Evolutionary conservation across 2,113 vertebrate genomes (phyloP), one percentile per base, ranked within the genome.

Genomic region (Grantiella picta): DNA sequence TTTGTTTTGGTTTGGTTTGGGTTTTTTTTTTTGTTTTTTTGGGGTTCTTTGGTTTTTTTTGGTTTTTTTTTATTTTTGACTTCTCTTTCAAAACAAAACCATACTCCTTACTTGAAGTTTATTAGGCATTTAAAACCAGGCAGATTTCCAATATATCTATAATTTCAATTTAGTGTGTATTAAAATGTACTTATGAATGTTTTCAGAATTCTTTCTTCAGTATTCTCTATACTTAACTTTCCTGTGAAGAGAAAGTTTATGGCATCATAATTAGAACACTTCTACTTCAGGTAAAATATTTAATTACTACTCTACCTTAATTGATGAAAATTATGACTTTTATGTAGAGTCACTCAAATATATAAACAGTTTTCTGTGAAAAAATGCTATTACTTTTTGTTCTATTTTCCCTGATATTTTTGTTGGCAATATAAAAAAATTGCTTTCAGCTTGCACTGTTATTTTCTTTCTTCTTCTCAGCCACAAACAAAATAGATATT

Each of bases 371-470:
- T 78, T 65, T 36, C 12, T 36, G 4, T n/a, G 3, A 42, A 86
- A 77, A 76, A 68, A 10, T 27, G 27, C 4, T 12, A 18, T 56
- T 40, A 38, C 0, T 65, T 79, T 72, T 78, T 40, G 6, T 71
- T 71, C 5, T 44, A 25, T 71, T 85, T 66, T 82, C 17, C 61
- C 7, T 45, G 22, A 47, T 18, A 57, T 27, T 75, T 92, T 83
- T 65, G 11, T 72, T 12, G n/a, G 11, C 12, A 68, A 23, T 38
- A 68, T 8, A 2, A 65, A 52, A 60, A 68, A 38, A 13, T 9
- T 4, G 0, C 0, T 38, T 69, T 77, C 27, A 61, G 7, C 6
- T 59, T n/a, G 4, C 25, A 33, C 17, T 36, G 7, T 4, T 75
- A 23, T 54, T 84, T 73, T 12, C 1, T 66, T 86, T 64, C 15